These are phyloP conservation scores for Ischnura elegans DNA, from an alignment of 2,888 invertebrate genomes.

Conservation along the genomic window DNA sequence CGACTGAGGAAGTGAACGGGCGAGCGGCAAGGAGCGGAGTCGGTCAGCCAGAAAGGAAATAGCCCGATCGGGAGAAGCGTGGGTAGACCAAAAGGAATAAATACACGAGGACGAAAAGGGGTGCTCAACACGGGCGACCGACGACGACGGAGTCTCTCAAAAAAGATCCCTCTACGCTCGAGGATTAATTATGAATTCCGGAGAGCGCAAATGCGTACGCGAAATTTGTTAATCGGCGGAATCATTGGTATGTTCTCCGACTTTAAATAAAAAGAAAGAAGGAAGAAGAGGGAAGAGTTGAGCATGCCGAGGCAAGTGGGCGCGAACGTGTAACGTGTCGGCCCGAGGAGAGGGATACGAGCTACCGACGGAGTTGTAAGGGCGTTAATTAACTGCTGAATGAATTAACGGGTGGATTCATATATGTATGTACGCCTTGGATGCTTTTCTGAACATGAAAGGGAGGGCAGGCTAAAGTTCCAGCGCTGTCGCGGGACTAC, in stretches of 20 bases:
- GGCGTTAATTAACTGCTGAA: constrained; percentile 24
- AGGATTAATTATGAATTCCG: constrained; percentile 60
- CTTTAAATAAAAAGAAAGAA: not conserved
- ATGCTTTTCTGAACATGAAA: not conserved
- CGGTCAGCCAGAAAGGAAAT: not conserved
- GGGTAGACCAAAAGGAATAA: not conserved
- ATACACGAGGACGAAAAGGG: not conserved
- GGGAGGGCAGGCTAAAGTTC: not conserved
- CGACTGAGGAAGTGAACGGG: not conserved
- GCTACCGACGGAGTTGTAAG: constrained; percentile 7
- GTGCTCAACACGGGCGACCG: not conserved
- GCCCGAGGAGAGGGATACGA: not conserved
- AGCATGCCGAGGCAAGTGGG: not conserved
- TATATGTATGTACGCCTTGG: not conserved
- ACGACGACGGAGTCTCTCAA: not conserved
- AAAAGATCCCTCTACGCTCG: not conserved
- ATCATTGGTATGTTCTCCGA: not conserved
- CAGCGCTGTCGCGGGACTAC: not conserved
- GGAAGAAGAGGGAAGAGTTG: not conserved
- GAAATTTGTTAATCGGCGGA: constrained; percentile 57
- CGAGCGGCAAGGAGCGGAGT: not conserved
- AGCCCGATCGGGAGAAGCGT: not conserved
- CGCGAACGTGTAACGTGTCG: not conserved
- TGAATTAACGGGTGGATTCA: constrained; percentile 14
- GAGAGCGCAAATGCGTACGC: constrained; percentile 47